Conservation (phyloP, 1,140 invertebrate genomes). For the Drosophila dunni region DNA sequence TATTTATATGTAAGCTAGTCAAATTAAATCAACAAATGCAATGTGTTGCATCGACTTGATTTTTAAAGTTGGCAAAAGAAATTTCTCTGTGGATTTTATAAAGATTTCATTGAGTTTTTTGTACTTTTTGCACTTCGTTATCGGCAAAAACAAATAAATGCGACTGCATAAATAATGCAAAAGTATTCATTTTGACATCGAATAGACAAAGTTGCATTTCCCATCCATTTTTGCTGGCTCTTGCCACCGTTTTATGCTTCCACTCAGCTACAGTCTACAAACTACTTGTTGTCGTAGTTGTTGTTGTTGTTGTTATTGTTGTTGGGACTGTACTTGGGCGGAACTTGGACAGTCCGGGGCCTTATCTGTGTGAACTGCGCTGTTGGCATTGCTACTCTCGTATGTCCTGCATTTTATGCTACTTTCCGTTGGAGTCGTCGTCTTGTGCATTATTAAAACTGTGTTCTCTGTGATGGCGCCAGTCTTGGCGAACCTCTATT, state of each 20-base stretch:
- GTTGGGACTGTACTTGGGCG: conserved; percentile 46
- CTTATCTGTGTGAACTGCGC: conserved; percentile 59
- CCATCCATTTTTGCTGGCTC: conserved; percentile 52
- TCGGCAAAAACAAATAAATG: conserved; percentile 67
- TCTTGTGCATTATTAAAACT: conserved; percentile 84
- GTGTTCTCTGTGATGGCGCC: conserved; percentile 65
- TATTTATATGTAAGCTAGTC: no score
- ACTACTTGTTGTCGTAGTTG: neutral
- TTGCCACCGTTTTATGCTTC: conserved; percentile 27
- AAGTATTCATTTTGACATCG: conserved; percentile 82
- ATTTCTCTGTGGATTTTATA: conserved; percentile 18
- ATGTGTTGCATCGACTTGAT: neutral
- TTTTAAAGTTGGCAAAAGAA: conserved; percentile 12
- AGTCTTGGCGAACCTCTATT: conserved; percentile 38
- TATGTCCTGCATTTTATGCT: conserved; percentile 82
- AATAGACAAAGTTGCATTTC: conserved; percentile 77
- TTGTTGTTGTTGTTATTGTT: conserved; percentile 5
- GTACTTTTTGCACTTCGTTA: conserved; percentile 55
- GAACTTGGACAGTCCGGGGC: conserved; percentile 54
- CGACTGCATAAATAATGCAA: conserved; percentile 77
- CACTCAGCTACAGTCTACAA: neutral
- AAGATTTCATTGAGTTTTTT: conserved; percentile 33
- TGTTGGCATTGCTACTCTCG: conserved; percentile 37
- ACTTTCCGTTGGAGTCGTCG: conserved; percentile 62
- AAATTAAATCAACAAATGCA: no score